These are phyloP conservation scores for Aelia acuminata DNA, from an alignment of 2,888 invertebrate genomes.

Conservation along the genomic window DNA sequence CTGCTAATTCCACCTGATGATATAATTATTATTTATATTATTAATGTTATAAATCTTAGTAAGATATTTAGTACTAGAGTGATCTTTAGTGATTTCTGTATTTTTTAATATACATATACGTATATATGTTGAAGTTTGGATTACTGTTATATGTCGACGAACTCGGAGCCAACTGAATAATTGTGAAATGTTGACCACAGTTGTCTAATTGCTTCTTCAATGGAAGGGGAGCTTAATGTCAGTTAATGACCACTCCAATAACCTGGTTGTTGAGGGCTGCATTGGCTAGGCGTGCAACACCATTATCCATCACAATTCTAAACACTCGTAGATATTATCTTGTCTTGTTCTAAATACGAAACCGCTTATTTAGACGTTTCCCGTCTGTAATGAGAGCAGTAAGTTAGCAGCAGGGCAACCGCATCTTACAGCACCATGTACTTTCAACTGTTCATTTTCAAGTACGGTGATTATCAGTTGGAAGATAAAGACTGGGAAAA, in stretches of 20 bases:
- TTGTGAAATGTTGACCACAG: background rate
- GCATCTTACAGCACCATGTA: background rate
- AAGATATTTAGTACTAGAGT: no score
- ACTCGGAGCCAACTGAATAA: background rate
- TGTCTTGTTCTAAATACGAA: slow-evolving; percentile 13
- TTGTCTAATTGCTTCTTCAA: background rate
- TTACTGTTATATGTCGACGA: no score
- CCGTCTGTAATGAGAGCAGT: slow-evolving; percentile 2
- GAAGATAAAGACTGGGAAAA: background rate
- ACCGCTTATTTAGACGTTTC: slow-evolving; percentile 32
- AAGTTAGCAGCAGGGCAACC: background rate
- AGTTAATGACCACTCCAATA: slow-evolving; percentile 13
- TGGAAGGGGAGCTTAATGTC: background rate
- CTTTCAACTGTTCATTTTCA: background rate
- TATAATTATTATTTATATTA: no score
- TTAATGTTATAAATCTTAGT: no score
- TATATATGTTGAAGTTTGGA: no score
- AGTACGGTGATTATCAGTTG: background rate
- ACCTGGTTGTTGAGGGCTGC: slow-evolving; percentile 1
- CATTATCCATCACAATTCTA: slow-evolving; percentile 10
- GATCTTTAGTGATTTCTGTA: no score
- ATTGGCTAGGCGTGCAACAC: background rate
- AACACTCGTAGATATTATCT: slow-evolving; percentile 17
- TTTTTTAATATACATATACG: no score
- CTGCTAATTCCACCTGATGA: no score